Base-by-base conservation (phyloP, 2,888 invertebrate species). In the Aethes cnicana region DNA sequence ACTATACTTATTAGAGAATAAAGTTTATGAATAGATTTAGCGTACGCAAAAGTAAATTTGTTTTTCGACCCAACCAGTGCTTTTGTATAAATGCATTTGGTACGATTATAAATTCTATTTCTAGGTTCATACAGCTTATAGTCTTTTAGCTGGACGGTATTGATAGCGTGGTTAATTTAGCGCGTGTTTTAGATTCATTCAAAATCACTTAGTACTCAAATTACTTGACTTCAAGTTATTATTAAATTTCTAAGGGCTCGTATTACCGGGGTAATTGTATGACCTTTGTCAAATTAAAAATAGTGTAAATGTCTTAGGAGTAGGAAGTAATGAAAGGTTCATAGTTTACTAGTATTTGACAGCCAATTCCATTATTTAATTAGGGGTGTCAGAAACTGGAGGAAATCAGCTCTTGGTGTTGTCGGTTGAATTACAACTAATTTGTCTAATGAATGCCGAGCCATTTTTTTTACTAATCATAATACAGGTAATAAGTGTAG, bases 191-290 rank as follows among this genome's bases (percentile, higher is more conserved):
- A 39, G 28, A 69, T 70, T 62, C 61, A 63, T 66, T 54, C 56
- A 50, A 62, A 73, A 77, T 77, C 66, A 71, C 39, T 68, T 80
- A 82, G 82, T 82, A 77, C 83, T 84, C 83, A 68, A 75, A 80
- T 83, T 84, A 82, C 83, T 83, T 83, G 83, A 84, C 82, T 83
- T 67, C 58, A 68, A 25, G 16, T 25, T 41, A n/a, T n/a, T n/a
- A n/a, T n/a, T n/a, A n/a, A n/a, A n/a, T n/a, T 57, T 57, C 50
- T 69, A 75, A 79, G 70, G 80, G 76, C 63, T 68, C 70, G 79
- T 82, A 73, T 81, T 49, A 37, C 76, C 70, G 64, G 73, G 75
- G 71, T 66, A 59, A 57, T 44, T 55, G 55, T 47, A 62, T 63
- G 57, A 64, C 64, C 64, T 68, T 70, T 72, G 67, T 70, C 50